A percentile compares a stretch with the other conserved stretches of the same genome.
Evolutionary conservation across 2,113 vertebrate species (phyloP).

Genomic region (Zapus hudsonius): DNA sequence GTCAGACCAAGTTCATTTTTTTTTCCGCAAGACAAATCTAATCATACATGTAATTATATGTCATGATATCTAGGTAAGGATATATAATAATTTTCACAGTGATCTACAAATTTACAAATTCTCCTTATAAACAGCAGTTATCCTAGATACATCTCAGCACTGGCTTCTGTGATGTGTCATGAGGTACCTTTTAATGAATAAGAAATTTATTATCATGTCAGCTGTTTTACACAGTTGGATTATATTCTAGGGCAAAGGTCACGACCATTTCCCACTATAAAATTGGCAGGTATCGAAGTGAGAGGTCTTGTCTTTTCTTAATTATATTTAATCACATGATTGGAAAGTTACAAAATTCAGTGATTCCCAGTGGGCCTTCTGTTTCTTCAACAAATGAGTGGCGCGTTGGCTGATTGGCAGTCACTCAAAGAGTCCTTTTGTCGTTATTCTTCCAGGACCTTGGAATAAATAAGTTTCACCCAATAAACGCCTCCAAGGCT

Average conservation of each 20-base stretch:
- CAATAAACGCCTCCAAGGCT: constrained; percentile 63
- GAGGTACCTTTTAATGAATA: constrained; percentile 54
- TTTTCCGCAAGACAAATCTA: constrained; percentile 45
- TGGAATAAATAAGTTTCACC: constrained; percentile 67
- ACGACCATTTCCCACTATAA: constrained; percentile 51
- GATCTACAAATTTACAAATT: constrained; percentile 56
- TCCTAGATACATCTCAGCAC: neutral
- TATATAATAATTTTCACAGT: neutral
- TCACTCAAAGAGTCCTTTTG: constrained; percentile 49
- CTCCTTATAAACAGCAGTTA: constrained; percentile 46
- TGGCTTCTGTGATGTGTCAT: neutral
- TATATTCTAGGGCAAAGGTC: constrained; percentile 63
- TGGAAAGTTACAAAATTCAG: constrained; percentile 75
- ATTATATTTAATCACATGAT: constrained; percentile 74
- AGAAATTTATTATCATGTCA: constrained; percentile 47
- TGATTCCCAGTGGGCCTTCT: constrained; percentile 61
- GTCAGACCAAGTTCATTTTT: constrained; percentile 22
- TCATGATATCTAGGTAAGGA: constrained; percentile 58
- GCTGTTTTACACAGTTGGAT: constrained; percentile 60
- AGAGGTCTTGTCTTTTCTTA: constrained; percentile 68
- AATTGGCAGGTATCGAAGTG: constrained; percentile 49
- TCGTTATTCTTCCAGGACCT: constrained; percentile 63
- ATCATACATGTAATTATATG: constrained; percentile 52
- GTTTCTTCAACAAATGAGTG: constrained; percentile 53
- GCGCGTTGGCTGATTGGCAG: constrained; percentile 58